Percentiles rank a stretch among this genome's conserved stretches.
phyloP scores from a whole-genome alignment of 2,797 vertebrate genomes.

The Calcarius lapponicus region DNA sequence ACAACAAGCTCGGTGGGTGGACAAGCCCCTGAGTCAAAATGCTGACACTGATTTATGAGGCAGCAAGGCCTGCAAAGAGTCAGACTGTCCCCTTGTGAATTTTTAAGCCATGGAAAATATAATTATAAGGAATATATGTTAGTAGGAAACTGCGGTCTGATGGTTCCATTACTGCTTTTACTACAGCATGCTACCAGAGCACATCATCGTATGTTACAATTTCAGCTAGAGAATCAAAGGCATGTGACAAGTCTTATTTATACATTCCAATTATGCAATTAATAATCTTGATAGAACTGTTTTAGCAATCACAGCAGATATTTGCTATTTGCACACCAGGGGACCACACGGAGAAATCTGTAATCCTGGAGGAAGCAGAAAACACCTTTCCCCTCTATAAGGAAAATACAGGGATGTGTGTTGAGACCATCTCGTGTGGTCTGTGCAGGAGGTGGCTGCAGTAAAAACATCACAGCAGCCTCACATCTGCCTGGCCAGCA shows the following conservation, averaged over 20 bases:
- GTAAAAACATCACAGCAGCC: background rate
- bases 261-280: slow-evolving; percentile 31
- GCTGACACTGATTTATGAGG: slow-evolving; percentile 47
- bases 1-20: background rate
- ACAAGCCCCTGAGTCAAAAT: background rate
- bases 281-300: slow-evolving; percentile 35
- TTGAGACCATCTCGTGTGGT: background rate
- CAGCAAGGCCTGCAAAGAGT: background rate
- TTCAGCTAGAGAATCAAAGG: slow-evolving; percentile 23
- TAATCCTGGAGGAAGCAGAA: background rate
- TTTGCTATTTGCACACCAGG: background rate
- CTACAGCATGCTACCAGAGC: background rate
- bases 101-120: slow-evolving; percentile 1
- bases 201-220: background rate
- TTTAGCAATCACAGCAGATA: slow-evolving; percentile 37
- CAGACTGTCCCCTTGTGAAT: slow-evolving; percentile 18
- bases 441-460: background rate
- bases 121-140: background rate
- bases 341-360: background rate
- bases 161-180: background rate
- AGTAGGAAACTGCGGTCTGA: background rate
- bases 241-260: slow-evolving; percentile 6
- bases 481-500: background rate
- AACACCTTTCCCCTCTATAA: background rate
- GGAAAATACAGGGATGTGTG: background rate